These are phyloP conservation scores for Oophaga pumilio DNA, from an alignment of 2,113 vertebrate species.

Conservation along the genomic window DNA sequence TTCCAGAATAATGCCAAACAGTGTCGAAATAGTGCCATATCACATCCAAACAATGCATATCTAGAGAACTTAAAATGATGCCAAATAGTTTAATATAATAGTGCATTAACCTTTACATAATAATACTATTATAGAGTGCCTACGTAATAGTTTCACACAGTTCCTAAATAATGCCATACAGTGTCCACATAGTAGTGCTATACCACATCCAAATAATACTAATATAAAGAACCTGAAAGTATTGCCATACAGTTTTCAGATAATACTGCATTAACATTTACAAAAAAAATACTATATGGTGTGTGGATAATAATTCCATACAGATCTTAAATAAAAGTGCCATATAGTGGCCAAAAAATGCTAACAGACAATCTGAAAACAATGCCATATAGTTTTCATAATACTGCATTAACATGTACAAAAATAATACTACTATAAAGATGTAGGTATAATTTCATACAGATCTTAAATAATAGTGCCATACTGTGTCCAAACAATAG, in stretches of 20 bases:
- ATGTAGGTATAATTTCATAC: background rate
- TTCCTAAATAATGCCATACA: background rate
- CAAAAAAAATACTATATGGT: background rate
- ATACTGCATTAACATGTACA: background rate
- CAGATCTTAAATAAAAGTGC: background rate
- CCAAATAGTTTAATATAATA: too few species aligned
- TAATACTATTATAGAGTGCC: background rate
- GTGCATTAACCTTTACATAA: too few species aligned
- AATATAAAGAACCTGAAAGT: too few species aligned
- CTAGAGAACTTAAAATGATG: too few species aligned
- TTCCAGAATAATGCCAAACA: background rate
- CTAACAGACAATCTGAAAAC: too few species aligned
- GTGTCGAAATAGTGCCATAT: background rate
- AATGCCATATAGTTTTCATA: background rate
- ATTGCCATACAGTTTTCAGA: too few species aligned
- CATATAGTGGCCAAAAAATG: background rate
- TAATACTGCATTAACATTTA: too few species aligned
- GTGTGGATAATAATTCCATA: background rate
- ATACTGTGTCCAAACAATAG: background rate
- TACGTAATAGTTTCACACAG: background rate
- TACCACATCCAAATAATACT: background rate
- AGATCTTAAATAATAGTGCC: background rate
- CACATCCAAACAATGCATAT: too few species aligned
- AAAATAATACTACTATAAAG: too few species aligned
- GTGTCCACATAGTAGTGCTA: background rate